Base-by-base conservation (phyloP, 2,797 vertebrate genomes). In the Pseudocheirus occidentalis region DNA sequence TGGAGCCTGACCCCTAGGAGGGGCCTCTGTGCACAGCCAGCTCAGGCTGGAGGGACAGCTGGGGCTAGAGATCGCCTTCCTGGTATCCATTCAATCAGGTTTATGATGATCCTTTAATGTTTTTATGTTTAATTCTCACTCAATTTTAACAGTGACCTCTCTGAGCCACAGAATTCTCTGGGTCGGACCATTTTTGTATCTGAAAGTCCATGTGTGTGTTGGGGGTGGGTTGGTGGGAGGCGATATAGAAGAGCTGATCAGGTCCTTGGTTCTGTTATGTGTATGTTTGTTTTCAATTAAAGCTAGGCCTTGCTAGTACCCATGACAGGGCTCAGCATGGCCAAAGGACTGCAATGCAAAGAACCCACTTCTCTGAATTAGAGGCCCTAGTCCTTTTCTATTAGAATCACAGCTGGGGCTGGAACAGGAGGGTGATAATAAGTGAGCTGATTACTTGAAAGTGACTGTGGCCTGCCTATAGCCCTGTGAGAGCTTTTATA, bases 61-160 rank as follows among this genome's bases (percentile, higher is more conserved):
- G 58, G 94, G 92, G 94, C 12, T 66, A 91, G 55, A 93, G 2
- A 81, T 18, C 4, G 9, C 21, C 40, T 87, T 50, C 73, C 24
- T 50, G 24, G 40, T 87, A 46, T 87, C 73, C 40, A 81, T 87
- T 87, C 73, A 46, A 87, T 87, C 73, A 87, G 73, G 21, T 87
- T 87, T 87, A 87, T 87, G 73, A 87, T 87, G 73, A 87, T 87
- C 73, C 40, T 50, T 87, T 87, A 95, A 46, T 91, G 87, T 5
- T 62, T 89, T 13, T 4, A 52, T 90, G 40, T 62, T 93, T 58
- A 92, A 62, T 28, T 31, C 91, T 91, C 57, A 40, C 57, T 56
- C 9, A 62, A 58, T 66, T 53, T 92, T 91, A 29, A 91, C 9
- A 90, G 89, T 87, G 73, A 94, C 46, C 92, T 92, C 55, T 55